These are phyloP conservation scores for Danio aesculapii DNA, from an alignment of 2,797 vertebrate species.

Conservation along the genomic window DNA sequence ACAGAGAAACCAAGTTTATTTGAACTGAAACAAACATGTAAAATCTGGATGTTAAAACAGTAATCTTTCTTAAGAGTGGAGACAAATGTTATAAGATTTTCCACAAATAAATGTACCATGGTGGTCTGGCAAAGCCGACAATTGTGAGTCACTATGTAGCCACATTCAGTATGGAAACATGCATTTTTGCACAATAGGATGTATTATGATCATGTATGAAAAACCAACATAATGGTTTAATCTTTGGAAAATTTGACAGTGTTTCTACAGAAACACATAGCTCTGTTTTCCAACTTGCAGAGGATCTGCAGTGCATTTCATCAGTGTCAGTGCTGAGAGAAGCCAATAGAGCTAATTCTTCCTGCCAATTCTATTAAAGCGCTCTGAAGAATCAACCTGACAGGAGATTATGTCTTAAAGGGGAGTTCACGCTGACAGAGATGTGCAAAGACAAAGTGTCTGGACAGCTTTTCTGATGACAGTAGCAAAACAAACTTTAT, in stretches of 20 bases:
- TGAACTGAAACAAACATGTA: too few relatives aligned
- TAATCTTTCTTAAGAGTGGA: too few relatives aligned
- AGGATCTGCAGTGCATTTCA: neutral
- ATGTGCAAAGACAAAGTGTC: constrained; percentile 2
- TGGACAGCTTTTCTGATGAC: neutral
- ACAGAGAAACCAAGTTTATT: too few relatives aligned
- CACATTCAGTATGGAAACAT: constrained; percentile 1
- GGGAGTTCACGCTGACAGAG: neutral
- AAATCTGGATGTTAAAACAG: too few relatives aligned
- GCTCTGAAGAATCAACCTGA: neutral
- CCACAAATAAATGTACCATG: constrained; percentile 3
- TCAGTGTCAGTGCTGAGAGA: neutral
- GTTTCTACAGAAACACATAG: neutral
- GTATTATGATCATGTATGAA: constrained; percentile 7
- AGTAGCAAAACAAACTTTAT: neutral
- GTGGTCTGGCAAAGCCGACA: constrained; percentile 32
- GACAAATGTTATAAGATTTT: too few relatives aligned
- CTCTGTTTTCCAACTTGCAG: neutral
- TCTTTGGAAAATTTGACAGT: neutral
- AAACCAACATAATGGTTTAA: neutral
- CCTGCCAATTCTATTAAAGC: neutral
- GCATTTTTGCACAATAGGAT: constrained; percentile 14
- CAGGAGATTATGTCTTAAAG: neutral
- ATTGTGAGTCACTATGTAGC: neutral
- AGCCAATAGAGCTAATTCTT: neutral